Percentiles rank a stretch among this genome's conserved stretches.
Conservation (phyloP, 2,797 vertebrate species). For the Glyptemys insculpta region DNA sequence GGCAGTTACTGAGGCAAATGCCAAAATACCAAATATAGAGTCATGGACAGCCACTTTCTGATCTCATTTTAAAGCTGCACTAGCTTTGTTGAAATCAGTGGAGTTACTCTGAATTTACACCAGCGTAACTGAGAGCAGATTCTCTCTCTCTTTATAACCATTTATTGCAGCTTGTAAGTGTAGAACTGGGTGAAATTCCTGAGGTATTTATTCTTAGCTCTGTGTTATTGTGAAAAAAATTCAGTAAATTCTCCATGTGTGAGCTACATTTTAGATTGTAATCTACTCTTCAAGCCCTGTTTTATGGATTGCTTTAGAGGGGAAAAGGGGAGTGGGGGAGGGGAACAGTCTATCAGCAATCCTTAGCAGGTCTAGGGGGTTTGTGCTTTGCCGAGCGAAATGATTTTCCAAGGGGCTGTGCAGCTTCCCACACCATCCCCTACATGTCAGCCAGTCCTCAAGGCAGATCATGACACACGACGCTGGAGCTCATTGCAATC, state of each 20-base stretch:
- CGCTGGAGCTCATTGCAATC: conserved; percentile 28
- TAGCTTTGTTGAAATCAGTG: not conserved
- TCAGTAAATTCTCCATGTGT: not conserved
- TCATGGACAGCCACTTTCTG: not conserved
- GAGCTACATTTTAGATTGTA: not conserved
- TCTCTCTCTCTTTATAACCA: not conserved
- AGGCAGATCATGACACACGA: conserved; percentile 6
- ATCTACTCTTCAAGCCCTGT: not conserved
- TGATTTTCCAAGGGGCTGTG: not conserved
- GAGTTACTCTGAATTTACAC: not conserved
- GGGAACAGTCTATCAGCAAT: not conserved
- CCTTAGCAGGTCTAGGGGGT: not conserved
- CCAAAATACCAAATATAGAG: not conserved
- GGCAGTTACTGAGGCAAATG: not conserved
- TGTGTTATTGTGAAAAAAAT: conserved; percentile 8
- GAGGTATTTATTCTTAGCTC: not conserved
- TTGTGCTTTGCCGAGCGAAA: not conserved
- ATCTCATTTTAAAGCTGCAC: not conserved
- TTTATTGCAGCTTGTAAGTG: not conserved
- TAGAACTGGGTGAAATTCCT: conserved; percentile 4
- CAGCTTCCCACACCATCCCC: not conserved
- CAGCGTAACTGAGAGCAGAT: not conserved
- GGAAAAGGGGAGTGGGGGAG: not conserved
- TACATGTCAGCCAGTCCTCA: conserved; percentile 12
- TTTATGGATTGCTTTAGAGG: not conserved